Evolutionary conservation across 1,140 invertebrate species (phyloP), one percentile per base, ranked within the genome.

Genomic region (Musca domestica): DNA sequence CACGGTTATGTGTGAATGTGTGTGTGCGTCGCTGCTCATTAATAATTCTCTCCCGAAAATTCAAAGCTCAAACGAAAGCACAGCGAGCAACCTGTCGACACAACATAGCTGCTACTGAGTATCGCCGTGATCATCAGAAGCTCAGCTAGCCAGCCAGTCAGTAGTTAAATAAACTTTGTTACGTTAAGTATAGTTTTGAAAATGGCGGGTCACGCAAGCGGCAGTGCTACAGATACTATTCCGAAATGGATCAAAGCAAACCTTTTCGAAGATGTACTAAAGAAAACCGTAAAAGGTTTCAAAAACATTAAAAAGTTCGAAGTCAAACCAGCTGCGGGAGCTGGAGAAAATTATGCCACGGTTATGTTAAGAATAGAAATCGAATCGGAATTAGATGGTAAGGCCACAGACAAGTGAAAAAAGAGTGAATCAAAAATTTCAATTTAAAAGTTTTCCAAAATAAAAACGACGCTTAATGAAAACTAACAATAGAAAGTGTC

Each of bases 231-330:
- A 7, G n/a, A 41, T 68, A 52, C 3, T 0, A 58, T 58, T n/a
- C 81, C 81, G 27, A 25, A 75, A 22, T 86, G 85, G 85, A 66
- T 86, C 30, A 78, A 83, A 66, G 66, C 73, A 49, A 71, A 81
- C 27, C 84, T 85, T 25, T 72, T 82, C 9, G 71, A 82, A 49
- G 81, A 81, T 70, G 69, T 83, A 52, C 71, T 87, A 0, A 72
- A 73, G 23, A 71, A 77, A 2, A 69, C 67, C 63, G 71, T 78
- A 5, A 77, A 81, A 23, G 66, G 71, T 7, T 75, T 79, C 34
- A 73, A 82, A 34, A 73, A 68, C 41, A 76, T 78, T 12, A 65
- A 71, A 51, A 64, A 67, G 3, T 79, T 78, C 54, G 61, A 25
- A 15, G 69, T 70, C 2, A 70, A 64, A 14, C 74, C 74, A n/a